Percentiles rank a stretch among this genome's conserved stretches.
Evolutionary conservation across 2,797 vertebrate genomes (phyloP).

Genomic region (Sebastes matsubarae): DNA sequence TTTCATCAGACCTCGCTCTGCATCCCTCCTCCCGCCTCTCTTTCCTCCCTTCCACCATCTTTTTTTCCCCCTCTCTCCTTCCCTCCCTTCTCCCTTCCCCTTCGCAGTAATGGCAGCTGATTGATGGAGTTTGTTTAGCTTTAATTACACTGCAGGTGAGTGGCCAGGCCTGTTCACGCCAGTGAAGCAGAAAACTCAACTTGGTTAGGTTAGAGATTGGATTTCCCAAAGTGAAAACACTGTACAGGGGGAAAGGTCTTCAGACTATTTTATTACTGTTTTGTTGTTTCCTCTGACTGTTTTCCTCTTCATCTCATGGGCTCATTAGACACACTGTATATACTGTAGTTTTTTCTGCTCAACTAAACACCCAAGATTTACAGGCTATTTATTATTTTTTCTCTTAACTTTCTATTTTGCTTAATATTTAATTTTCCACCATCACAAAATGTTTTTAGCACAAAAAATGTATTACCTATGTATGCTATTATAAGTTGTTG

Average conservation of each 20-base stretch:
- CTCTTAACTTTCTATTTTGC: neutral
- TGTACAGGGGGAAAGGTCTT: constrained; percentile 57
- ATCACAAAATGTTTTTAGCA: neutral
- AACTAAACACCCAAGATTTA: neutral
- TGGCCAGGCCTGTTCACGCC: constrained; percentile 77
- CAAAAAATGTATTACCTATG: neutral
- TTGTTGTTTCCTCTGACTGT: constrained; percentile 21
- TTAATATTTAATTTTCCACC: neutral
- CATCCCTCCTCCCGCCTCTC: neutral
- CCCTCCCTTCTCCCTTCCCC: constrained; percentile 11
- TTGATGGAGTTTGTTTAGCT: constrained; percentile 88
- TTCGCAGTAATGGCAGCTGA: constrained; percentile 80
- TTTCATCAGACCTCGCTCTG: neutral
- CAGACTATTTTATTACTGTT: constrained; percentile 57
- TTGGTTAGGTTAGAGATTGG: constrained; percentile 84
- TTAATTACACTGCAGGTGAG: constrained; percentile 88
- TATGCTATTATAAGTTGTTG: neutral
- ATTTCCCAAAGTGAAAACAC: constrained; percentile 81
- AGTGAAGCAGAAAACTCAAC: constrained; percentile 84
- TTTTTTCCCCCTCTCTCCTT: neutral
- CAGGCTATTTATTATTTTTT: neutral
- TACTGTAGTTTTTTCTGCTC: neutral
- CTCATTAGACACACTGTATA: constrained; percentile 17
- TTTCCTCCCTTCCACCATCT: neutral
- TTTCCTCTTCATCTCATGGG: constrained; percentile 7